Evolutionary conservation across 2,113 vertebrate genomes (phyloP).

Genomic region (Poeciliopsis prolifica): DNA sequence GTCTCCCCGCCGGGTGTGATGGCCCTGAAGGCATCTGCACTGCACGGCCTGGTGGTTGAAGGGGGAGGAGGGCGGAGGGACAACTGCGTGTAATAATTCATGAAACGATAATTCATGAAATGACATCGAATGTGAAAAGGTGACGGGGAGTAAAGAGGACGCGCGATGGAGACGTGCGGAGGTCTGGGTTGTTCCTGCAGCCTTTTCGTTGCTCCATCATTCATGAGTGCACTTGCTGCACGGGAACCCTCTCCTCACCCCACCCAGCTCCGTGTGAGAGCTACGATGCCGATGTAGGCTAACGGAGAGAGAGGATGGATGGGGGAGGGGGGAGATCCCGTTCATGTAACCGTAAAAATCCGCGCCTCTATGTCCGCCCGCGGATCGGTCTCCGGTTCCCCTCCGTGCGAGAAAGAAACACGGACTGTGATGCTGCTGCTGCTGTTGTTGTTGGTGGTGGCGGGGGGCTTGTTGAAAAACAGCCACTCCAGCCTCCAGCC

Average conservation of each 20-base stretch:
- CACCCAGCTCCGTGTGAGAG: constrained; percentile 74
- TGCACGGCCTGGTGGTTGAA: constrained; percentile 14
- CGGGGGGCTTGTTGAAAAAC: neutral
- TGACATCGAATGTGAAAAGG: neutral
- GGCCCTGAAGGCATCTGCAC: constrained; percentile 1
- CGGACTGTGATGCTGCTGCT: too few species aligned
- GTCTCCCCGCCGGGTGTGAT: neutral
- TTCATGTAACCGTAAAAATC: constrained; percentile 49
- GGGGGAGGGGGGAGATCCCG: constrained; percentile 37
- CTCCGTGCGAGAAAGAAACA: neutral
- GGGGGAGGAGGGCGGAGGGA: too few species aligned
- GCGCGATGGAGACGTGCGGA: constrained; percentile 3
- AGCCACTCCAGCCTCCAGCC: constrained; percentile 60
- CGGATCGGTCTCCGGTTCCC: neutral
- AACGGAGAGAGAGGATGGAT: constrained; percentile 35
- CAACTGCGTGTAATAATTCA: neutral
- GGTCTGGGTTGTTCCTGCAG: neutral
- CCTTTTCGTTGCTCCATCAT: constrained; percentile 39
- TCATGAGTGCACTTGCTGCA: constrained; percentile 59
- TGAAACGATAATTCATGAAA: too few species aligned
- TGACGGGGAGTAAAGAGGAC: too few species aligned
- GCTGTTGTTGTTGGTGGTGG: neutral
- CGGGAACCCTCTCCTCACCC: constrained; percentile 69
- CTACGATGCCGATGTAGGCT: constrained; percentile 66
- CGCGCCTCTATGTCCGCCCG: neutral